These are phyloP conservation scores for Epirrita christyi DNA, from an alignment of 2,888 invertebrate genomes.

Conservation along the genomic window DNA sequence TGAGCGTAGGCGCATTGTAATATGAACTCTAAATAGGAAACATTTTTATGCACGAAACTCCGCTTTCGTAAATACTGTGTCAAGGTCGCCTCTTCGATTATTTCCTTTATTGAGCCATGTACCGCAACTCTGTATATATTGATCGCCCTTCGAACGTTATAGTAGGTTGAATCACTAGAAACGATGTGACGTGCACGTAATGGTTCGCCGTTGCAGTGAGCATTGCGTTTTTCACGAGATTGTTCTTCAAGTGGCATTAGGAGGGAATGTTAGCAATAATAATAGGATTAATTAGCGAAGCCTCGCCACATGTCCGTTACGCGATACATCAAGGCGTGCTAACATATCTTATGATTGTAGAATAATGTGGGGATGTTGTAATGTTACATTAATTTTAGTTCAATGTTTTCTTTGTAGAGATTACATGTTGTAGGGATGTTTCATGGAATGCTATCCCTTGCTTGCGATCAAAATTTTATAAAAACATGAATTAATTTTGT, in stretches of 20 bases:
- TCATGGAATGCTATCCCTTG: conserved; percentile 70
- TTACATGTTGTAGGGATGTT: conserved; percentile 73
- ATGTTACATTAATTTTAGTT: conserved; percentile 79
- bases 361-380: conserved; percentile 60
- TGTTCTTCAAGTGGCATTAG: conserved; percentile 58
- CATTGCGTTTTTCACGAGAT: conserved; percentile 38
- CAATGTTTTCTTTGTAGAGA: conserved; percentile 78
- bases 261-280: conserved; percentile 70
- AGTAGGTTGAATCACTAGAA: conserved; percentile 44
- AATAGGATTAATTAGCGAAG: conserved; percentile 69
- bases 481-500: conserved; percentile 9
- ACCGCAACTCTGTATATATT: conserved; percentile 51
- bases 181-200: conserved; percentile 8
- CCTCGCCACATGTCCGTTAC: conserved; percentile 43
- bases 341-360: conserved; percentile 79
- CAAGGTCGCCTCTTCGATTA: conserved; percentile 52
- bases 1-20: conserved; percentile 34
- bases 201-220: conserved; percentile 32
- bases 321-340: conserved; percentile 58
- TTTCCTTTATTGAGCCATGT: conserved; percentile 40
- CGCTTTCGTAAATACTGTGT: conserved; percentile 43
- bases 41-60: conserved; percentile 37
- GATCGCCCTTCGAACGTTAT: conserved; percentile 50
- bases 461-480: conserved; percentile 19
- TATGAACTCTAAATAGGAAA: conserved; percentile 21